phyloP scores from a whole-genome alignment of 2,888 invertebrate species.

The Agrotis ipsilon region DNA sequence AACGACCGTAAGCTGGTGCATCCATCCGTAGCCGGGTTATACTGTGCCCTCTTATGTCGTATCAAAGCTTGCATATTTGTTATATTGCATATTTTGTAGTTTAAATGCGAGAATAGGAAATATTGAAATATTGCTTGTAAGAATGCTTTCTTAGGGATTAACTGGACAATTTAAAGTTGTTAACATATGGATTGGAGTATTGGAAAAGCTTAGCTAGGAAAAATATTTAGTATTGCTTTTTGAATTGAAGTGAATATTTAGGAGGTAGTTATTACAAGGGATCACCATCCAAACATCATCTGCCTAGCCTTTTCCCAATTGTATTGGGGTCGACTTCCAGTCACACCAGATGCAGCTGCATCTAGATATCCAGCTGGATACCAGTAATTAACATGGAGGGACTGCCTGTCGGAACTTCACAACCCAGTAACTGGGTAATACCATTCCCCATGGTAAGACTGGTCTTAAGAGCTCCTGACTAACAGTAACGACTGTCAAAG shows the following conservation, averaged over 20 bases:
- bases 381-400: no score
- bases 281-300: no score
- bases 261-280: no score
- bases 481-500: no score
- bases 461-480: no score
- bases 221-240: background rate
- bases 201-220: background rate
- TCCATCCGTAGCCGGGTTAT: conserved; percentile 24
- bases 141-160: conserved; percentile 13
- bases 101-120: conserved; percentile 20
- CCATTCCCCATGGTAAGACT: no score
- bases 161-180: conserved; percentile 7
- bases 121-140: conserved; percentile 21
- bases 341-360: no score
- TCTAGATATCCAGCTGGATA: no score
- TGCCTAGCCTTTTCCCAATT: no score
- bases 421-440: no score
- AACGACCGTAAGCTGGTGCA: conserved; percentile 31
- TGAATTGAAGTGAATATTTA: background rate
- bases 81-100: conserved; percentile 39
- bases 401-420: no score
- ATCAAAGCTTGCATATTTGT: conserved; percentile 40
- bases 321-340: no score
- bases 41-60: conserved; percentile 11
- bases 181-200: background rate